Evolutionary conservation across 2,113 vertebrate genomes (phyloP).

Genomic region (Lates calcarifer): DNA sequence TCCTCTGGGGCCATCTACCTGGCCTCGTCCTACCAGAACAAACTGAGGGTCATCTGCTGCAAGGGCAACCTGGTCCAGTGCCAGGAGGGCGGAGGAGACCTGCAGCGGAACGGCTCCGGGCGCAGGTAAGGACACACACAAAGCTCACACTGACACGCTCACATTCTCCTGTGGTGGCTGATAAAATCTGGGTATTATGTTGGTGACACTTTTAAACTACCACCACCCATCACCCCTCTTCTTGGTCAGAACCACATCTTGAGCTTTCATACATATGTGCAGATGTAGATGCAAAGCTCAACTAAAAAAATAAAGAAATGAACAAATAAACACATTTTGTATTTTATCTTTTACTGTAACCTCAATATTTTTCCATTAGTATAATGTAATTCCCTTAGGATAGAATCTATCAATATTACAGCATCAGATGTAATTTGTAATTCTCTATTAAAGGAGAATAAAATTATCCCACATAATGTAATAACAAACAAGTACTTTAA

Average conservation of each 20-base stretch:
- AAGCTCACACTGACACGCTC: background rate
- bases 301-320: background rate
- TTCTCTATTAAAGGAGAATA: background rate
- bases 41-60: constrained; percentile 96
- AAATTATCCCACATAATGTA: background rate
- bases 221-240: background rate
- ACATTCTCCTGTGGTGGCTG: background rate
- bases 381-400: background rate
- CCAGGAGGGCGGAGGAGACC: constrained; percentile 89
- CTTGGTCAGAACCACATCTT: background rate
- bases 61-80: constrained; percentile 98
- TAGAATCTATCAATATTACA: background rate
- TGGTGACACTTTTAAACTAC: too few relatives aligned
- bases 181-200: background rate
- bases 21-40: constrained; percentile 98
- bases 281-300: background rate
- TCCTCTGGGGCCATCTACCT: constrained; percentile 97
- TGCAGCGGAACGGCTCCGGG: constrained; percentile 85
- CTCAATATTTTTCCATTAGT: background rate
- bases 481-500: background rate
- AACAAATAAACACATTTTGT: constrained; percentile 2
- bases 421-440: too few relatives aligned
- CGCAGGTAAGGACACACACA: constrained; percentile 73
- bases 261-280: background rate
- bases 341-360: background rate